These are phyloP conservation scores for Megaceryle torquata DNA, from an alignment of 2,113 vertebrate genomes.

Conservation along the genomic window DNA sequence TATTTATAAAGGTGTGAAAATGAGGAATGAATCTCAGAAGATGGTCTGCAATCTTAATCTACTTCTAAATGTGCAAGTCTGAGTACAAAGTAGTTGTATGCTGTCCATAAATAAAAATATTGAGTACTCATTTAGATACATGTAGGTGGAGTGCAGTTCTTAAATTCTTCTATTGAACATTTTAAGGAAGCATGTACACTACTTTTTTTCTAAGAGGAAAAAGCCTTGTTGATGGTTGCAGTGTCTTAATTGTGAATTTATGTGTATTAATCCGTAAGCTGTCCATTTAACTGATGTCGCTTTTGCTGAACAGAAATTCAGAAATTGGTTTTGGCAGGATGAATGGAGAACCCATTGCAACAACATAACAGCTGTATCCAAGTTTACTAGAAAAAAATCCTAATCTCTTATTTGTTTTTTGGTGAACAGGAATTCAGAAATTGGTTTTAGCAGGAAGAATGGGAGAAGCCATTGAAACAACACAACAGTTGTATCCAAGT, in stretches of 20 bases:
- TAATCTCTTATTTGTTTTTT: slow-evolving; percentile 83
- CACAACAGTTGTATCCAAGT: slow-evolving; percentile 96
- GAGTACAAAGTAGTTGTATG: not conserved
- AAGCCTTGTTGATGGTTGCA: slow-evolving; percentile 4
- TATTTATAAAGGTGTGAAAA: not conserved
- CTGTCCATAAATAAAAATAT: not conserved
- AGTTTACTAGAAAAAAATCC: slow-evolving; percentile 96
- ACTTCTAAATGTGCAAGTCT: not conserved
- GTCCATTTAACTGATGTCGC: slow-evolving; percentile 41
- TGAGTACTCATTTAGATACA: not conserved
- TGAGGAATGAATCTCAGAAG: not conserved
- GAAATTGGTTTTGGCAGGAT: slow-evolving; percentile 92
- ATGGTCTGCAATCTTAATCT: not conserved
- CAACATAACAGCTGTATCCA: slow-evolving; percentile 96
- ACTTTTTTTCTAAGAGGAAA: not conserved
- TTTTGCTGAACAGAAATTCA: slow-evolving; percentile 87
- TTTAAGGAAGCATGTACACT: not conserved
- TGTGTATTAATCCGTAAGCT: not conserved
- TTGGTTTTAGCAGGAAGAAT: slow-evolving; percentile 97
- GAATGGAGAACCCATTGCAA: slow-evolving; percentile 98
- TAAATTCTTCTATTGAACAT: not conserved
- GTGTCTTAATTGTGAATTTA: slow-evolving; percentile 21
- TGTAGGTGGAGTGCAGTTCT: not conserved
- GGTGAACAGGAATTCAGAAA: slow-evolving; percentile 95
- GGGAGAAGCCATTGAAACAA: slow-evolving; percentile 99